Percentiles rank a stretch among this genome's conserved stretches.
phyloP scores from a whole-genome alignment of 2,113 vertebrate species.

The Thinocorus orbignyianus region DNA sequence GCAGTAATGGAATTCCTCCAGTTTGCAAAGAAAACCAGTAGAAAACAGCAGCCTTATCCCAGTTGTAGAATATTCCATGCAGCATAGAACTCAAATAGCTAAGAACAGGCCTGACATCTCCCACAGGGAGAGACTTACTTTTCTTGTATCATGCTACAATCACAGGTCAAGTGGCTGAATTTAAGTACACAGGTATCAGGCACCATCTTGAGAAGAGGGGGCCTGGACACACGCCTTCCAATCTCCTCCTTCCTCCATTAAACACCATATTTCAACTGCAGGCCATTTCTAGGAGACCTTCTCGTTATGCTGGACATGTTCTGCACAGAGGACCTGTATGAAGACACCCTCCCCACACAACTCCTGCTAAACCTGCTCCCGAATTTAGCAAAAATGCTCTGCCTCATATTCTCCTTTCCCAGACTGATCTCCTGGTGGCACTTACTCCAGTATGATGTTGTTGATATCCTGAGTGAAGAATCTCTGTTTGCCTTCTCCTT shows the following conservation, averaged over 20 bases:
- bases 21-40: background rate
- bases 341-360: background rate
- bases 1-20: background rate
- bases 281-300: background rate
- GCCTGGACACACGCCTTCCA: background rate
- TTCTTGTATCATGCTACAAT: background rate
- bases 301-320: background rate
- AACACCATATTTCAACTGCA: background rate
- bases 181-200: background rate
- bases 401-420: background rate
- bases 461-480: conserved; percentile 92
- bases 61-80: background rate
- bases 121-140: background rate
- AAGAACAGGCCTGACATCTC: background rate
- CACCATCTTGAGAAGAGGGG: background rate
- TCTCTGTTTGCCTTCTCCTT: conserved; percentile 88
- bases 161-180: background rate
- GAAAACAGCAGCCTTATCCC: background rate
- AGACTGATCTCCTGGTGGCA: background rate
- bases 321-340: background rate
- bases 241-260: background rate
- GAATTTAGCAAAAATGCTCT: background rate
- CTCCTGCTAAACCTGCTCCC: background rate
- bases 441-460: conserved; percentile 90
- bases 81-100: background rate